These are phyloP conservation scores for Anhinga rufa DNA, from an alignment of 2,113 vertebrate species.

Conservation along the genomic window DNA sequence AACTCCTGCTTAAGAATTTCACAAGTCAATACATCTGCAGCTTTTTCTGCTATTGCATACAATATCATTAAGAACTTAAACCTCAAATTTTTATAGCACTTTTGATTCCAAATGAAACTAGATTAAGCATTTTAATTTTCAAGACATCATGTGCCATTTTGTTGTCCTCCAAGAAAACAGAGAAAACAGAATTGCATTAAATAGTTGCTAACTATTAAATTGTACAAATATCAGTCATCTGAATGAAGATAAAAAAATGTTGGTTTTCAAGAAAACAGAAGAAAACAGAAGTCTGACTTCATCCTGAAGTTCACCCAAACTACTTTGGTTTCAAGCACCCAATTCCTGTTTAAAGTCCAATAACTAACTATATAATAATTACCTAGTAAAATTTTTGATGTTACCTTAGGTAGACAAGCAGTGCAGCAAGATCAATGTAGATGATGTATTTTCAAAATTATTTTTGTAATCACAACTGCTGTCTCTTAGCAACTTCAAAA, in stretches of 20 bases:
- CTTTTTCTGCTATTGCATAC: not conserved
- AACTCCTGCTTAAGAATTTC: not conserved
- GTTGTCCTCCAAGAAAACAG: not conserved
- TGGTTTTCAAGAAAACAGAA: not conserved
- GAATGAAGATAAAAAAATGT: not conserved
- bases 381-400: not conserved
- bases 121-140: not conserved
- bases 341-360: not conserved
- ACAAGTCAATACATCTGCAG: not conserved
- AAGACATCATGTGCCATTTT: not conserved
- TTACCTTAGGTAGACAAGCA: not conserved
- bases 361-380: not conserved
- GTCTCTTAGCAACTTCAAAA: constrained; percentile 50
- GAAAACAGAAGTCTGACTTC: not conserved
- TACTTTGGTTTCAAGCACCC: not conserved
- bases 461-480: constrained; percentile 21
- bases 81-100: not conserved
- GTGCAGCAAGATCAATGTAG: not conserved
- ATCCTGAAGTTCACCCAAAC: not conserved
- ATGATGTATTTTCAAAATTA: not conserved
- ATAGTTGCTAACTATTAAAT: not conserved
- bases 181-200: not conserved
- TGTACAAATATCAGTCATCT: not conserved
- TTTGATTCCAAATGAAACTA: not conserved
- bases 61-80: not conserved